These are phyloP conservation scores for Bombycilla garrulus DNA, from an alignment of 2,113 vertebrate species.

Conservation along the genomic window DNA sequence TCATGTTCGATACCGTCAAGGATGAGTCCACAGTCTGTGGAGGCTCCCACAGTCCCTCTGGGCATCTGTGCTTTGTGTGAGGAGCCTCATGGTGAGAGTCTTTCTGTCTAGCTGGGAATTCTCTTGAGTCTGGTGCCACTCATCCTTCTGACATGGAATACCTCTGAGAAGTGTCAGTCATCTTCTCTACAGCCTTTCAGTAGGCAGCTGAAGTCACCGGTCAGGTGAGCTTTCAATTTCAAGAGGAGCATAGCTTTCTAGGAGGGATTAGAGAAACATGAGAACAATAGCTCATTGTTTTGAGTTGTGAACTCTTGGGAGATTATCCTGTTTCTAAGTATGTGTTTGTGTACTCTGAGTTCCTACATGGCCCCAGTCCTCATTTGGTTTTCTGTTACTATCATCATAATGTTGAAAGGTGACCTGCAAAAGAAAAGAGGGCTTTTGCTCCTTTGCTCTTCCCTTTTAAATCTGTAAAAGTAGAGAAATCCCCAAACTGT, in stretches of 20 bases:
- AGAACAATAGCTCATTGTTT: neutral
- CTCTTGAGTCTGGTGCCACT: neutral
- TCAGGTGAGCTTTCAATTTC: neutral
- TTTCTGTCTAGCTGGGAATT: neutral
- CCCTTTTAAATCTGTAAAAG: neutral
- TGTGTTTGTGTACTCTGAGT: neutral
- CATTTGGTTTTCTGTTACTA: neutral
- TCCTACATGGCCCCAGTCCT: neutral
- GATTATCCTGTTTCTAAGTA: neutral
- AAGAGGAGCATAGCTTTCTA: neutral
- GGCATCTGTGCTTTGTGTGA: neutral
- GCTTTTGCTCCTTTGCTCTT: neutral
- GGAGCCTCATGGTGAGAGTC: neutral
- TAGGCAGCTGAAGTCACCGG: neutral
- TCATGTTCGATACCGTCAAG: neutral
- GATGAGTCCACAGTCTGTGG: no score
- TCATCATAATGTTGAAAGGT: neutral
- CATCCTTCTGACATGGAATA: neutral
- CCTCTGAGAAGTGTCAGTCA: rapidly evolving
- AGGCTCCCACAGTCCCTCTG: neutral
- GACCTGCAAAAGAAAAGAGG: neutral
- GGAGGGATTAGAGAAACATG: neutral
- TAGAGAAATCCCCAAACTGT: neutral
- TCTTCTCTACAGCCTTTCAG: neutral
- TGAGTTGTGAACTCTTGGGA: neutral